Conservation (phyloP, 2,888 invertebrate genomes). For the Monoplex corrugatus region DNA sequence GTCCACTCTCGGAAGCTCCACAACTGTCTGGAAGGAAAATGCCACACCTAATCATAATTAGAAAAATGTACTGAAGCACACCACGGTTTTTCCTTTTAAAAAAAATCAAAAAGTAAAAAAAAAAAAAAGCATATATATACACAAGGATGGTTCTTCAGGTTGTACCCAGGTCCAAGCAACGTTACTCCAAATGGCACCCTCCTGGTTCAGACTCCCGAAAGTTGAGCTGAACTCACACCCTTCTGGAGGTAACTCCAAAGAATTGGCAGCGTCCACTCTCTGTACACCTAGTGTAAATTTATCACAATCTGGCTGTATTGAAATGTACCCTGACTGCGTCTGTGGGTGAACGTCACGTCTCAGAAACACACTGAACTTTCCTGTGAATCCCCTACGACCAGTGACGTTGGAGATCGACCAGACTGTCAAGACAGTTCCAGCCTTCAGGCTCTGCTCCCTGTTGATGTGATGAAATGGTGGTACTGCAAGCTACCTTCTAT, state of each 20-base stretch:
- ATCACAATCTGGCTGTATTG: not conserved
- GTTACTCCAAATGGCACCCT: slow-evolving; percentile 31
- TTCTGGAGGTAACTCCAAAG: slow-evolving; percentile 11
- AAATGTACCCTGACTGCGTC: not conserved
- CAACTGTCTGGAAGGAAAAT: not conserved
- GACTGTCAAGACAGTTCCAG: not conserved
- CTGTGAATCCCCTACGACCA: not conserved
- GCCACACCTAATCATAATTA: not conserved
- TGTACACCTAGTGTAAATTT: not conserved
- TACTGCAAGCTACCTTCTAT: not conserved
- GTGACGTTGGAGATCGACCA: slow-evolving; percentile 17
- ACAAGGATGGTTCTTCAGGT: not conserved
- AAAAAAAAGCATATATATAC: not conserved
- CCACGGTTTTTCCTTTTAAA: not conserved
- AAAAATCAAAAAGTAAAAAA: not conserved
- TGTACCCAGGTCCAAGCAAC: not conserved
- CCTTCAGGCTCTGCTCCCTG: not conserved
- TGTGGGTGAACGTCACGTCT: slow-evolving; percentile 9
- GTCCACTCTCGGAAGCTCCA: not conserved
- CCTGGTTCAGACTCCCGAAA: slow-evolving; percentile 10
- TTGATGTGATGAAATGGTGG: not conserved
- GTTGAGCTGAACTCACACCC: slow-evolving; percentile 20
- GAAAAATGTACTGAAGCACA: not conserved
- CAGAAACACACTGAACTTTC: slow-evolving; percentile 38
- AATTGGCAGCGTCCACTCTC: not conserved